A percentile compares a stretch with the other conserved stretches of the same genome.
Conservation (phyloP, 2,888 invertebrate genomes). For the Dryocosmus kuriphilus region DNA sequence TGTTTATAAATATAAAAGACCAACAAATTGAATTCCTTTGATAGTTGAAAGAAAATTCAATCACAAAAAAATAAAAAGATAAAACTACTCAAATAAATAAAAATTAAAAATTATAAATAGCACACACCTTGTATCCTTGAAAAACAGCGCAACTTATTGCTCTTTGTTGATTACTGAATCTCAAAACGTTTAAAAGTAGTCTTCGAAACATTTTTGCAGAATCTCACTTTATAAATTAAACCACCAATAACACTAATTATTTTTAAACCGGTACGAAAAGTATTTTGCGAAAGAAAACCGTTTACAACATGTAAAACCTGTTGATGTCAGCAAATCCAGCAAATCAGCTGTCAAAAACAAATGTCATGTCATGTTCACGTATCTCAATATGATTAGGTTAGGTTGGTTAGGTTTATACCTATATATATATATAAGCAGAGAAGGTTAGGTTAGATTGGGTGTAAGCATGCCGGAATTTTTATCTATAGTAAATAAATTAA, state of each 20-base stretch:
- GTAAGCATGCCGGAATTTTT: background rate
- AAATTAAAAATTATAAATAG: background rate
- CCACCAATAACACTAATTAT: background rate
- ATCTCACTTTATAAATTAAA: background rate
- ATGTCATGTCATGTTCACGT: background rate
- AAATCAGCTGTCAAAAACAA: background rate
- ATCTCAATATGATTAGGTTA: background rate
- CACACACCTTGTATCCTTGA: conserved; percentile 9
- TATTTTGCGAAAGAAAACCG: background rate
- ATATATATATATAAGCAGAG: no score
- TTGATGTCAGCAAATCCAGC: background rate
- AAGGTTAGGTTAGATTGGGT: background rate
- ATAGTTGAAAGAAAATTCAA: background rate
- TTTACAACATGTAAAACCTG: background rate
- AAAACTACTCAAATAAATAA: background rate
- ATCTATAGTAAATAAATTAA: background rate
- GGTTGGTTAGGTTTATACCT: no score
- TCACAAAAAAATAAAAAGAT: background rate
- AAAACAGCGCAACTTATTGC: conserved; percentile 4
- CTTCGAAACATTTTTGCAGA: conserved; percentile 5
- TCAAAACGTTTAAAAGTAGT: background rate
- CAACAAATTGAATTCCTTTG: no score
- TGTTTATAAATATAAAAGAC: no score
- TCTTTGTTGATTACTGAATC: conserved; percentile 2
- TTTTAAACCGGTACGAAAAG: background rate